A percentile compares a stretch with the other conserved stretches of the same genome.
Conservation (phyloP, 1,140 invertebrate genomes). For the Kradibia gibbosae region DNA sequence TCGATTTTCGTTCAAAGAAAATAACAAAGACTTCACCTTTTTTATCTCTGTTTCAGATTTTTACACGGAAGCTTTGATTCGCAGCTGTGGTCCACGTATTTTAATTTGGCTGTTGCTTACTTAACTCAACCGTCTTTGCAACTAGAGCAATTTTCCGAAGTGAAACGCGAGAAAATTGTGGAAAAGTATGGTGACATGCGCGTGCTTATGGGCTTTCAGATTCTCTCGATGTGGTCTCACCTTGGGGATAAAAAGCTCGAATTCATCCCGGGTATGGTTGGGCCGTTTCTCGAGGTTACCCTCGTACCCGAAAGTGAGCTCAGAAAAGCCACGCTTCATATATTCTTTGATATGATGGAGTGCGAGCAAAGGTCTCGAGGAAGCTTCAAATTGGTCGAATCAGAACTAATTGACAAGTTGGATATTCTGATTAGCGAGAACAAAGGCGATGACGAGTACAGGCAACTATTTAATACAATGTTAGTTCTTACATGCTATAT, state of each 20-base stretch:
- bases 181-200: conserved; percentile 92
- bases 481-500: conserved; percentile 75
- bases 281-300: conserved; percentile 94
- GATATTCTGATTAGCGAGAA: conserved; percentile 93
- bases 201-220: conserved; percentile 93
- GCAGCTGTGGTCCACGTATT: conserved; percentile 92
- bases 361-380: conserved; percentile 88
- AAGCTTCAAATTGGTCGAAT: conserved; percentile 91
- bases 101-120: conserved; percentile 90
- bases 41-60: conserved; percentile 75
- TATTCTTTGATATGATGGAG: conserved; percentile 98
- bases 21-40: neutral
- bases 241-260: conserved; percentile 88
- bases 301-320: conserved; percentile 91
- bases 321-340: conserved; percentile 91
- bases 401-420: conserved; percentile 93
- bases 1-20: too few relatives aligned
- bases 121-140: conserved; percentile 90
- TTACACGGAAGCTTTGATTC: conserved; percentile 77
- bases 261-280: conserved; percentile 94
- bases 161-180: conserved; percentile 85
- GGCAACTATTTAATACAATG: conserved; percentile 93
- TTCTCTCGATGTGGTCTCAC: conserved; percentile 94
- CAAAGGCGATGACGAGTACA: conserved; percentile 94
- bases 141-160: conserved; percentile 86